phyloP scores from a whole-genome alignment of 2,888 invertebrate species.

The Pteria penguin region DNA sequence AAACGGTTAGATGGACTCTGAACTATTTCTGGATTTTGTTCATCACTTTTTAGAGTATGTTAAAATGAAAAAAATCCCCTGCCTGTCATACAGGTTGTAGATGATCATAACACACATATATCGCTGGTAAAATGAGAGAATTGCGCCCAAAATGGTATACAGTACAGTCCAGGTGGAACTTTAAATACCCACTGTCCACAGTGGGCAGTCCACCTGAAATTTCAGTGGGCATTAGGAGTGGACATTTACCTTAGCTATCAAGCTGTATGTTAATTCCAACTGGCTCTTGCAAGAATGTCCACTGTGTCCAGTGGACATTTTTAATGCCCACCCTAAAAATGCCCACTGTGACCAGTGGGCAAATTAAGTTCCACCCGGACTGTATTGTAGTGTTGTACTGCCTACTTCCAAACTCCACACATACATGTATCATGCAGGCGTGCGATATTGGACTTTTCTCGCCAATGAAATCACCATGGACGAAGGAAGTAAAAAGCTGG shows the following conservation, averaged over 20 bases:
- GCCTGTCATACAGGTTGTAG: conserved; percentile 35
- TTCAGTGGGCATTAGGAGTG: no score
- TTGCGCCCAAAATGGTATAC: conserved; percentile 22
- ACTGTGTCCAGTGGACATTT: no score
- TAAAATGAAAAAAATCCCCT: not conserved
- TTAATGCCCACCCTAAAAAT: no score
- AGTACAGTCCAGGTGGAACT: no score
- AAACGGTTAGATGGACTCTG: conserved; percentile 47
- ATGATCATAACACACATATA: conserved; percentile 43
- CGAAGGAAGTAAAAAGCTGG: conserved; percentile 33
- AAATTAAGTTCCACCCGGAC: no score
- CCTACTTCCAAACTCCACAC: conserved; percentile 40
- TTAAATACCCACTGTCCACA: no score
- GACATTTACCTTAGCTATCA: no score
- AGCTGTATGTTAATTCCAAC: no score
- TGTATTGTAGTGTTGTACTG: conserved; percentile 46
- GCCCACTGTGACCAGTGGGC: no score
- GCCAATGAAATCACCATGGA: conserved; percentile 44
- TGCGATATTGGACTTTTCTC: conserved; percentile 37
- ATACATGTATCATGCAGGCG: conserved; percentile 39
- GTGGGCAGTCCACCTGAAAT: no score
- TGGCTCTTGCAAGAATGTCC: no score
- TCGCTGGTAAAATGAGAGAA: conserved; percentile 14
- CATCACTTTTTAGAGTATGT: not conserved
- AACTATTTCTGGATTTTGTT: no score